These are phyloP conservation scores for Atrichornis clamosus DNA, from an alignment of 2,113 vertebrate species.

Conservation along the genomic window DNA sequence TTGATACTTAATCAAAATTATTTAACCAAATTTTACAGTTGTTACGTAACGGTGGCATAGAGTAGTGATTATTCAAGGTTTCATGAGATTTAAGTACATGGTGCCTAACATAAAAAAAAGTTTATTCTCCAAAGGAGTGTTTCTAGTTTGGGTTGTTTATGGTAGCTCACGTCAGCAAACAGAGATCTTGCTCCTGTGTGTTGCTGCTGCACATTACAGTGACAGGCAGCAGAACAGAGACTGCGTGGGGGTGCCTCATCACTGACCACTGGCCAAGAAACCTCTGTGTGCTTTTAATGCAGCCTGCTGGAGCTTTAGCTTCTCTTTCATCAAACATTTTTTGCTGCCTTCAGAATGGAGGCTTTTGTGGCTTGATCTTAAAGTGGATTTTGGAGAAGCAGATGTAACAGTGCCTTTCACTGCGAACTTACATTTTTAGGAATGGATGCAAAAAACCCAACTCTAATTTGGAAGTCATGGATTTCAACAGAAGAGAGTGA, in stretches of 20 bases:
- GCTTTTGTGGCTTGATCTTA: not conserved
- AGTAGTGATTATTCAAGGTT: not conserved
- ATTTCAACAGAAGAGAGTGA: not conserved
- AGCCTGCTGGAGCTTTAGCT: not conserved
- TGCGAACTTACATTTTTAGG: not conserved
- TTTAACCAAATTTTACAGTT: not conserved
- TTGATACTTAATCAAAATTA: not conserved
- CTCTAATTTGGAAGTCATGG: not conserved
- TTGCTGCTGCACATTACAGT: not conserved
- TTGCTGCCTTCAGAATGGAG: not conserved
- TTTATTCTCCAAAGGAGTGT: not conserved
- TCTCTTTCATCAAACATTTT: not conserved
- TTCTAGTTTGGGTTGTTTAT: not conserved
- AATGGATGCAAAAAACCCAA: not conserved
- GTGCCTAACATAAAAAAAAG: not conserved
- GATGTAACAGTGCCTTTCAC: not conserved
- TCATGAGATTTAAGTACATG: not conserved
- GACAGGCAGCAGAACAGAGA: not conserved
- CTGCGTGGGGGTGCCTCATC: not conserved
- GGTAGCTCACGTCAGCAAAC: not conserved
- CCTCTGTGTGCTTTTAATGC: not conserved
- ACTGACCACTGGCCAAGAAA: not conserved
- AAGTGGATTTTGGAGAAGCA: not conserved
- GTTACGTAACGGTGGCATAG: not conserved
- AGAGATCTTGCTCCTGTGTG: not conserved